Conservation (phyloP, 2,113 vertebrate species). For the Ursus arctos region DNA sequence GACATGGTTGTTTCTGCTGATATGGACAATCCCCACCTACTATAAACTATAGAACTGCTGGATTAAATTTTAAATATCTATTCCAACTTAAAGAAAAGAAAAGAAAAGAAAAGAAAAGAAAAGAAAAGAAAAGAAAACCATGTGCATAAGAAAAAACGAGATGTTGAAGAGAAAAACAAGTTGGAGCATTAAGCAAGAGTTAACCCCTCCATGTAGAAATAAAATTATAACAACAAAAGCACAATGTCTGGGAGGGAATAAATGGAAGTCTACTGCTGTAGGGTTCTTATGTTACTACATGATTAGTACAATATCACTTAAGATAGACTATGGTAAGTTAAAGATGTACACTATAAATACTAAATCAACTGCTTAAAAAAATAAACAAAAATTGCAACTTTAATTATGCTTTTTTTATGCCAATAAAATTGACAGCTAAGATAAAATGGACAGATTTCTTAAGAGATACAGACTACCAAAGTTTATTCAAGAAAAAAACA, state of each 20-base stretch:
- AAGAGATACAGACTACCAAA: background rate
- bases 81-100: background rate
- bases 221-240: background rate
- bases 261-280: background rate
- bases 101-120: background rate
- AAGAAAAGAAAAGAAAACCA: background rate
- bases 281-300: accelerated
- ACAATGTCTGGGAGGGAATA: background rate
- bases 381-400: background rate
- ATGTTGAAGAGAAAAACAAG: background rate
- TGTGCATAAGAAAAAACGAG: background rate
- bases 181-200: background rate
- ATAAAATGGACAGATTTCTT: background rate
- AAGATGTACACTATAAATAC: background rate
- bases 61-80: background rate
- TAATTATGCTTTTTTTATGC: background rate
- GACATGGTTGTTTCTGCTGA: background rate
- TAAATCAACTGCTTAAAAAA: background rate
- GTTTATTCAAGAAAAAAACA: background rate
- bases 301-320: background rate
- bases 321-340: background rate
- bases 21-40: background rate
- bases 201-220: background rate
- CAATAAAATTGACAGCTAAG: background rate
- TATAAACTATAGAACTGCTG: background rate